These are phyloP conservation scores for Lacerta bilineata DNA, from an alignment of 2,797 vertebrate genomes.

Conservation along the genomic window DNA sequence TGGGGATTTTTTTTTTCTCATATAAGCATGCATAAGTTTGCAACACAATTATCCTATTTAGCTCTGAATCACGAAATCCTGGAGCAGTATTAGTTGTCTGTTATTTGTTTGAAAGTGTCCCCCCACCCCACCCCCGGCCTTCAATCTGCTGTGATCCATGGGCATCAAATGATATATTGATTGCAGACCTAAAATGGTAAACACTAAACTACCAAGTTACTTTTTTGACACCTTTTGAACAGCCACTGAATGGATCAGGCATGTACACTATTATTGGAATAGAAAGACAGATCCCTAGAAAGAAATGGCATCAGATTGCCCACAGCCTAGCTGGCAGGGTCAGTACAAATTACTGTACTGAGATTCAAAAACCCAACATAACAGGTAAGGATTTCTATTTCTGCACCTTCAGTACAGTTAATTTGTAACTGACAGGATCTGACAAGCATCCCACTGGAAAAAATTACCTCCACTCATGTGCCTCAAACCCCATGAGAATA, in stretches of 20 bases:
- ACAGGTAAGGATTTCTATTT: constrained; percentile 72
- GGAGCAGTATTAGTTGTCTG: background rate
- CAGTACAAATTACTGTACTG: constrained; percentile 53
- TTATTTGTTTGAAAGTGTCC: background rate
- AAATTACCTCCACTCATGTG: constrained; percentile 65
- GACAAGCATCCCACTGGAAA: constrained; percentile 73
- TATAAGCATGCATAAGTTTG: background rate
- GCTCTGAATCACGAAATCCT: background rate
- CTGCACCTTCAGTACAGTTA: constrained; percentile 70
- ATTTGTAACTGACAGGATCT: constrained; percentile 74
- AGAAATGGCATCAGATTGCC: constrained; percentile 38
- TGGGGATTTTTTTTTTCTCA: accelerated
- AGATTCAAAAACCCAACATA: constrained; percentile 55
- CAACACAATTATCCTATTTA: background rate
- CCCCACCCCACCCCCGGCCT: too few relatives aligned
- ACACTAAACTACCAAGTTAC: background rate
- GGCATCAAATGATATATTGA: background rate
- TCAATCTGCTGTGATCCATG: background rate
- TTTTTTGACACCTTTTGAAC: constrained; percentile 10
- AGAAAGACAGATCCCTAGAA: constrained; percentile 47
- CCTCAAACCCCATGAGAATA: constrained; percentile 61
- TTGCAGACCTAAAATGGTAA: background rate
- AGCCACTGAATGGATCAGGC: constrained; percentile 22
- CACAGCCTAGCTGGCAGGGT: constrained; percentile 41
- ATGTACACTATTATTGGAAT: constrained; percentile 26